Percentiles rank a stretch among this genome's conserved stretches.
Evolutionary conservation across 2,888 invertebrate species (phyloP).

Genomic region (Ditula angustiorana): DNA sequence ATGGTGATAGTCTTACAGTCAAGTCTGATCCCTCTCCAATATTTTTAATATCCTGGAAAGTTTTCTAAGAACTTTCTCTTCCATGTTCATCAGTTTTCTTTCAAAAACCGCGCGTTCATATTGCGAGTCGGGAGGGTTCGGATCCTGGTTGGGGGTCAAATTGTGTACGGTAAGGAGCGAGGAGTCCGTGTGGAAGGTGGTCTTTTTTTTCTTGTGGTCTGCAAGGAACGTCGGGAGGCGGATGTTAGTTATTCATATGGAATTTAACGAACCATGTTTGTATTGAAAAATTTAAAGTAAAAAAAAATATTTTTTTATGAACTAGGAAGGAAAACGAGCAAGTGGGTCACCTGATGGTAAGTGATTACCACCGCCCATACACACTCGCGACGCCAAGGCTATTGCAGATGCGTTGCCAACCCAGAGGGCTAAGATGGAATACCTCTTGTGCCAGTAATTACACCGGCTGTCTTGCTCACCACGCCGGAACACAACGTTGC

Average conservation of each 20-base stretch:
- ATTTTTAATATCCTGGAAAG: constrained; percentile 66
- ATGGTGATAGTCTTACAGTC: constrained; percentile 51
- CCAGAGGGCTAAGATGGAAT: too few species aligned
- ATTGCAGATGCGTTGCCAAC: too few species aligned
- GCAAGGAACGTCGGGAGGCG: not conserved
- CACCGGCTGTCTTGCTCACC: too few species aligned
- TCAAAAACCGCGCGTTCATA: constrained; percentile 49
- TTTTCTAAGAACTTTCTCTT: constrained; percentile 61
- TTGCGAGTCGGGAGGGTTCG: constrained; percentile 31
- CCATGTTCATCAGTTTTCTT: constrained; percentile 52
- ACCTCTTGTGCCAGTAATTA: too few species aligned
- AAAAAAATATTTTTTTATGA: too few species aligned
- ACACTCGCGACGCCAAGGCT: too few species aligned
- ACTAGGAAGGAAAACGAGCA: too few species aligned
- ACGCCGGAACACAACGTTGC: too few species aligned
- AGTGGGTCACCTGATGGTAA: too few species aligned
- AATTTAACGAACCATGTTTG: too few species aligned
- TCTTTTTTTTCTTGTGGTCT: constrained; percentile 59
- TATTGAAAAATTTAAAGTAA: too few species aligned
- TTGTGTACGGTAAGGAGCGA: constrained; percentile 62
- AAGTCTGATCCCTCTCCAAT: constrained; percentile 62
- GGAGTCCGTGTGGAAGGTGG: constrained; percentile 61
- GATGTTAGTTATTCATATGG: not conserved
- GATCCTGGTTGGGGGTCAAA: constrained; percentile 43
- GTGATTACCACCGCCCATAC: too few species aligned